Evolutionary conservation across 2,113 vertebrate species (phyloP).

Genomic region (Pedetes capensis): DNA sequence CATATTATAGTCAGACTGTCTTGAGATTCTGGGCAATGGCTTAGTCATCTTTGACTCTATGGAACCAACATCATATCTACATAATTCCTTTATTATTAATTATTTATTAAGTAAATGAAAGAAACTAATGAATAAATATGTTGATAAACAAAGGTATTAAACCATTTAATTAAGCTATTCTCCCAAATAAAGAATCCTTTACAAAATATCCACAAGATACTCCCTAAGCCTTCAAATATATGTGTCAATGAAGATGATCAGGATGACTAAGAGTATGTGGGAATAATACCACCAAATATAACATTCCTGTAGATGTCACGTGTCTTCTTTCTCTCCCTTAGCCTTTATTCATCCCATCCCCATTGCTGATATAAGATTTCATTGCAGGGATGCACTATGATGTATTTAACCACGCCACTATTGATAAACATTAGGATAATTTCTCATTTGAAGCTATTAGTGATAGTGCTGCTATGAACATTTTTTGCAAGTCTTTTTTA

Average conservation of each 20-base stretch:
- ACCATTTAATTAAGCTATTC: no score
- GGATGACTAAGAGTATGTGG: background rate
- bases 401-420: background rate
- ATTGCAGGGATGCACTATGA: background rate
- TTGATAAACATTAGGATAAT: background rate
- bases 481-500: background rate
- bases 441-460: background rate
- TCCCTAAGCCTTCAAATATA: background rate
- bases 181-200: background rate
- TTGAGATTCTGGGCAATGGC: background rate
- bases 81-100: background rate
- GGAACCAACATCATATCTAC: background rate
- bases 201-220: background rate
- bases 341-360: background rate
- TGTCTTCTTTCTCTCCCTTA: background rate
- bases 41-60: background rate
- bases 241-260: background rate
- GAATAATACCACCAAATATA: background rate
- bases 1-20: background rate
- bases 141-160: background rate
- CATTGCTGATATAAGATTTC: background rate
- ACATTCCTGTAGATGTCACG: background rate
- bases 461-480: background rate
- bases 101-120: background rate
- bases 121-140: background rate